phyloP scores from a whole-genome alignment of 2,113 vertebrate species.

The Chamaetylas fuelleborni region DNA sequence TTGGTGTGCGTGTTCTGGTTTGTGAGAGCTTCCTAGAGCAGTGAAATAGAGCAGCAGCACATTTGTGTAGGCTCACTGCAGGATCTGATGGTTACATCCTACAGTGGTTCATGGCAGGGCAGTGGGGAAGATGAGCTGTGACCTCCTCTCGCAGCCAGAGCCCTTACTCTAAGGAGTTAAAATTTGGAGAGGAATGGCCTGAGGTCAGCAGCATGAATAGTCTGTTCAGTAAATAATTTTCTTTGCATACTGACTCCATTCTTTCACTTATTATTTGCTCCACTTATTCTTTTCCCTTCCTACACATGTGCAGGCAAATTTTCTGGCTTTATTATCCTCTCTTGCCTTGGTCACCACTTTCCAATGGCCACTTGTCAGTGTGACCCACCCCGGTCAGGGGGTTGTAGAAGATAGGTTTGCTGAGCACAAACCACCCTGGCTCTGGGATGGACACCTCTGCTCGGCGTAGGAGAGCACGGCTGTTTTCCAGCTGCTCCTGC shows the following conservation, averaged over 20 bases:
- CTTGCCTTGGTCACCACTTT: background rate
- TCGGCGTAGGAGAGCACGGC: background rate
- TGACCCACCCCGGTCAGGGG: background rate
- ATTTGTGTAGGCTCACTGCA: background rate
- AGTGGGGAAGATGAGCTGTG: background rate
- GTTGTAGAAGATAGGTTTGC: background rate
- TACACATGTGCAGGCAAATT: background rate
- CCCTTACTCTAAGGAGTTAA: background rate
- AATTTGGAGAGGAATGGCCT: slow-evolving; percentile 17
- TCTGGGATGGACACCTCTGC: background rate
- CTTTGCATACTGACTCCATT: slow-evolving; percentile 33
- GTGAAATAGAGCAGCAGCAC: background rate
- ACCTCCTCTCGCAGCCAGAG: background rate
- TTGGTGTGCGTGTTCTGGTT: accelerated
- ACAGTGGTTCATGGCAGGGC: background rate
- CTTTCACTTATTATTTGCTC: slow-evolving; percentile 53
- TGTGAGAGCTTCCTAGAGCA: background rate
- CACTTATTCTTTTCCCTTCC: slow-evolving; percentile 36
- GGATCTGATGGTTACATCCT: background rate
- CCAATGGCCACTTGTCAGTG: background rate
- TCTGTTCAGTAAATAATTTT: slow-evolving; percentile 35
- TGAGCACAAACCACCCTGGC: background rate
- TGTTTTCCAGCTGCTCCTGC: background rate
- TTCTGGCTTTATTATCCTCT: background rate
- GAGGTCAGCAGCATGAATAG: background rate